These are phyloP conservation scores for Trachelus tabidus DNA, from an alignment of 2,888 invertebrate genomes.

Conservation along the genomic window DNA sequence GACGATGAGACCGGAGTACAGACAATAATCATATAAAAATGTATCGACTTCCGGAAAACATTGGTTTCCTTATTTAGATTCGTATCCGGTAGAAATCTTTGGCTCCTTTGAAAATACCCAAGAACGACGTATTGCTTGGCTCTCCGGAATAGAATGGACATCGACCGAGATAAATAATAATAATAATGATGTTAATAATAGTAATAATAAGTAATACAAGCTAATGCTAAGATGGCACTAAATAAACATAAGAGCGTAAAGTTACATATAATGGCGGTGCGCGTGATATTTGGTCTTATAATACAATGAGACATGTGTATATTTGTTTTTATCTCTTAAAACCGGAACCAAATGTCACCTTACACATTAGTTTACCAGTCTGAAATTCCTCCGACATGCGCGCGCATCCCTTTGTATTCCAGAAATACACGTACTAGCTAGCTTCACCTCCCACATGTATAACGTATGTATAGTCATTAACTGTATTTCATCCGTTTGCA, in stretches of 20 bases:
- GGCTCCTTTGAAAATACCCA: not conserved
- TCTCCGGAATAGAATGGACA: slow-evolving; percentile 11
- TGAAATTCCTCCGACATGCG: not conserved
- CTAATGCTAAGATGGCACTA: slow-evolving; percentile 19
- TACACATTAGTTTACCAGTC: not conserved
- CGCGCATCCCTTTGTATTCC: not conserved
- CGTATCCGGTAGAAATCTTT: not conserved
- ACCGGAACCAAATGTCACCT: not conserved
- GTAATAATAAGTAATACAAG: slow-evolving; percentile 22
- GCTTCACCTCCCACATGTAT: not conserved
- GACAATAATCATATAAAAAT: slow-evolving; percentile 6
- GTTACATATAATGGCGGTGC: slow-evolving; percentile 19
- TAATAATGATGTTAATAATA: slow-evolving; percentile 24
- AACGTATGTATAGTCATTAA: not conserved
- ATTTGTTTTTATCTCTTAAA: slow-evolving; percentile 8
- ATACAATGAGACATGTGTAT: slow-evolving; percentile 41
- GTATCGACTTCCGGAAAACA: not conserved
- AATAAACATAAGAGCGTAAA: slow-evolving; percentile 5
- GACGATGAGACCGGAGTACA: not conserved
- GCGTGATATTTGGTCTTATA: slow-evolving; percentile 47
- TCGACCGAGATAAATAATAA: slow-evolving; percentile 21
- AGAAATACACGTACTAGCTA: not conserved
- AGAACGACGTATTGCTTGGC: not conserved
- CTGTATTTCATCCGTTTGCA: not conserved
- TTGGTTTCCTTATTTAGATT: not conserved